Evolutionary conservation across 1,140 invertebrate species (phyloP).

Genomic region (Theocolax elegans): DNA sequence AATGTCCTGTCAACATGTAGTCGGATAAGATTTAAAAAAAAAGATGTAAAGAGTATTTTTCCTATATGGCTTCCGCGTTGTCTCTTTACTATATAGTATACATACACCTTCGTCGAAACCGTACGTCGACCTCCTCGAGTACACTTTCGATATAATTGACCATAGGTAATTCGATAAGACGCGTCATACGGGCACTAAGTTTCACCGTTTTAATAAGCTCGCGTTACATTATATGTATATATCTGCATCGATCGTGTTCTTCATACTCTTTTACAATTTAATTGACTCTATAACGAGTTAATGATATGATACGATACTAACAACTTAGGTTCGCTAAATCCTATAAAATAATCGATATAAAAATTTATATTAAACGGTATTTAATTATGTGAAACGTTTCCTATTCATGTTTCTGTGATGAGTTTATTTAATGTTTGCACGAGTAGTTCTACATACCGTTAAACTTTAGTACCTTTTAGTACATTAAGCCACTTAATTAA

Average conservation of each 20-base stretch:
- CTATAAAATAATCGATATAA: too few relatives aligned
- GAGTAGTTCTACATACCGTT: too few relatives aligned
- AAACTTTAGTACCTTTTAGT: too few relatives aligned
- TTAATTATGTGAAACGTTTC: too few relatives aligned
- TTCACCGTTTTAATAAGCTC: slow-evolving; percentile 27
- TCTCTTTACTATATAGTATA: not conserved
- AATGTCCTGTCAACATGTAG: slow-evolving; percentile 3
- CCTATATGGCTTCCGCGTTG: slow-evolving; percentile 23
- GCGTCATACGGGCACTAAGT: not conserved
- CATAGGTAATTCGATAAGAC: not conserved
- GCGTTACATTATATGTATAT: not conserved
- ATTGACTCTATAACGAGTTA: not conserved
- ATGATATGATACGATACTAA: not conserved
- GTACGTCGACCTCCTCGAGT: not conserved
- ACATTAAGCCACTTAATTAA: too few relatives aligned
- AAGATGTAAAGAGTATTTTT: slow-evolving; percentile 2
- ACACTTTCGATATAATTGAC: slow-evolving; percentile 8
- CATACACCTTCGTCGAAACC: too few relatives aligned
- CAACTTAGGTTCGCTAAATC: too few relatives aligned
- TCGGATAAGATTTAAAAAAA: slow-evolving; percentile 6
- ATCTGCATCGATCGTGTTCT: not conserved
- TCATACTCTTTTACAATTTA: not conserved
- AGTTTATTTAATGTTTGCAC: too few relatives aligned
- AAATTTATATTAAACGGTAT: too few relatives aligned
- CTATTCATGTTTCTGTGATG: too few relatives aligned